Percentiles rank a stretch among this genome's conserved stretches.
Evolutionary conservation across 1,140 invertebrate species (phyloP).

Genomic region (Oedothorax gibbosus): DNA sequence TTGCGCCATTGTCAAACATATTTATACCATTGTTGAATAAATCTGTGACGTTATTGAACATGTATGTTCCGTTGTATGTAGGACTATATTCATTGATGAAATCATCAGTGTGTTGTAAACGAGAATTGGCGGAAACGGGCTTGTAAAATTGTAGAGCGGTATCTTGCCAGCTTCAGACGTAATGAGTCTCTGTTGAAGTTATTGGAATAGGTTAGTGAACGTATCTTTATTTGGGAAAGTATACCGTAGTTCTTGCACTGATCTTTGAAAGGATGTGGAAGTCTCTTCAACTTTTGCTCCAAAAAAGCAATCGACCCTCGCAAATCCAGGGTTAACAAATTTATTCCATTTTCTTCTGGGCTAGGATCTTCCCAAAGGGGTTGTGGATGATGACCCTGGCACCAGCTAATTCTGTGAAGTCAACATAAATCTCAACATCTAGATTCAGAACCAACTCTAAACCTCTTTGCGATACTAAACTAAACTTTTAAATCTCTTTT

Average conservation of each 20-base stretch:
- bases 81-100: too few relatives aligned
- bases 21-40: too few relatives aligned
- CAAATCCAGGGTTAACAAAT: not conserved
- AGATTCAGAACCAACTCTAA: constrained; percentile 67
- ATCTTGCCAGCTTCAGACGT: too few relatives aligned
- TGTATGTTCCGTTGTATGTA: too few relatives aligned
- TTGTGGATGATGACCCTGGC: not conserved
- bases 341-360: constrained; percentile 3
- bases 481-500: too few relatives aligned
- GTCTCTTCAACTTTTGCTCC: not conserved
- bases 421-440: constrained; percentile 67
- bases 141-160: too few relatives aligned
- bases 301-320: not conserved
- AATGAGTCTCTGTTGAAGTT: not conserved
- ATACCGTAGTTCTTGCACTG: not conserved
- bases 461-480: constrained; percentile 59
- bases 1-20: too few relatives aligned
- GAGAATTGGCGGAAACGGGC: too few relatives aligned
- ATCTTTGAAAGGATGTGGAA: not conserved
- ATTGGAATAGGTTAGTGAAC: not conserved
- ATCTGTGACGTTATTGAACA: too few relatives aligned
- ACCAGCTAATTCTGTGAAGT: not conserved
- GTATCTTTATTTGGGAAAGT: not conserved
- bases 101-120: too few relatives aligned
- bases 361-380: not conserved